Evolutionary conservation across 1,140 invertebrate species (phyloP), one percentile per base, ranked within the genome.

Genomic region (Eubasilissa regina): DNA sequence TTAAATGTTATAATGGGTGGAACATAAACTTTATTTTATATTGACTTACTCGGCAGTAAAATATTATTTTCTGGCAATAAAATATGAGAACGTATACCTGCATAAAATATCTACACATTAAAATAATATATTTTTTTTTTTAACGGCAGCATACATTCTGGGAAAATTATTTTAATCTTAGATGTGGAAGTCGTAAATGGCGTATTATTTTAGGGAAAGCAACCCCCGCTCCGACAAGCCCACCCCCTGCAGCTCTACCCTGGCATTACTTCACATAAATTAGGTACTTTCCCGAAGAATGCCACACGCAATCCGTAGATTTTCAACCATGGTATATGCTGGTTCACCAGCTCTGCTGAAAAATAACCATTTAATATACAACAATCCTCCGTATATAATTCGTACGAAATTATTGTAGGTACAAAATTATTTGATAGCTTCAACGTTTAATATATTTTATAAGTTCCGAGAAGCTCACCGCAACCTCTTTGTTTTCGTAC

Each of bases 221-320:
- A 62, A 55, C 70, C 80, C 73, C 11, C 25, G 56, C 19, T 43
- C 25, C 43, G 47, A 62, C 43, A 56, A 58, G 21, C 19, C 70
- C 58, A 66, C 70, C 77, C 70, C 68, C 17, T 47, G 55, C 21
- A 15, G 47, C 35, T 74, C 77, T 75, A 66, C 51, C 58, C 48
- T 73, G 56, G 51, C 80, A 75, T 77, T 80, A 75, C 75, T 45
- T 80, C 44, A 56, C 76, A 80, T 80, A 82, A 82, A 82, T 82
- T 75, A 80, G 25, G 25, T 35, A 35, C 81, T 45, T 75, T 72
- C 45, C 53, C 43, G 74, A 68, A 73, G 74, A 82, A 79, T 44
- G 72, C 45, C 45, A 58, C 81, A 82, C 81, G 81, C 81, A 82
- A 82, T 82, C 78, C 76, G 75, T 77, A 80, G 75, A 82, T 82